phyloP scores from a whole-genome alignment of 1,140 invertebrate genomes.

The Plutomurus gul region DNA sequence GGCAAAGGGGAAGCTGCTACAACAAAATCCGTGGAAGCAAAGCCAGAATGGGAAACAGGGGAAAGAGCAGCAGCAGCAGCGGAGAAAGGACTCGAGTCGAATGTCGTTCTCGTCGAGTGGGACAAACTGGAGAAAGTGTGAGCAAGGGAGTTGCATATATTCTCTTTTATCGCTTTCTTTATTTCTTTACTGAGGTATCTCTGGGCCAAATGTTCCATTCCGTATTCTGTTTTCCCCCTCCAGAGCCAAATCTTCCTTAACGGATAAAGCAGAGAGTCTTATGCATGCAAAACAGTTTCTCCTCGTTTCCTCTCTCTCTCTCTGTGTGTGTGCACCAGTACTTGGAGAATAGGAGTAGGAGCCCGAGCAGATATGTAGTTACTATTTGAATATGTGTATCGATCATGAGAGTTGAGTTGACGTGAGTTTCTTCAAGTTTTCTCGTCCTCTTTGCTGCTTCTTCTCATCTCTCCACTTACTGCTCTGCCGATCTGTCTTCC shows the following conservation, averaged over 20 bases:
- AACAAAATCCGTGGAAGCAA: too few species aligned
- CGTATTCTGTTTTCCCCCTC: slow-evolving; percentile 11
- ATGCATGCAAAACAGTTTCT: slow-evolving; percentile 34
- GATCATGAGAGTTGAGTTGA: too few species aligned
- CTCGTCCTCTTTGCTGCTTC: too few species aligned
- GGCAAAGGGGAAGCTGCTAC: too few species aligned
- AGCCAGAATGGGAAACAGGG: background rate
- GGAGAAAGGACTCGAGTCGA: background rate
- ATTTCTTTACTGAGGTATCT: slow-evolving; percentile 26
- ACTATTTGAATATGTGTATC: too few species aligned
- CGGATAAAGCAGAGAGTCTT: slow-evolving; percentile 10
- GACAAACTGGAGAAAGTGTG: slow-evolving; percentile 13
- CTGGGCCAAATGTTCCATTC: slow-evolving; percentile 33
- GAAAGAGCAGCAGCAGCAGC: background rate
- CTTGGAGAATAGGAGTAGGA: too few species aligned
- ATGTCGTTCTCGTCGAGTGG: background rate
- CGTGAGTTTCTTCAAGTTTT: too few species aligned
- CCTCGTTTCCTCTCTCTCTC: background rate
- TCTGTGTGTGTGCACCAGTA: too few species aligned
- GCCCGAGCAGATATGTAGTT: too few species aligned
- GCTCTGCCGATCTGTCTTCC: too few species aligned
- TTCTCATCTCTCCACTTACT: too few species aligned
- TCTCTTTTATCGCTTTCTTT: slow-evolving; percentile 20
- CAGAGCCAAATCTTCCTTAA: slow-evolving; percentile 34
- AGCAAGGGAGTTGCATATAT: slow-evolving; percentile 17